Evolutionary conservation across 1,140 invertebrate species (phyloP).

Genomic region (Drosophila mauritiana): DNA sequence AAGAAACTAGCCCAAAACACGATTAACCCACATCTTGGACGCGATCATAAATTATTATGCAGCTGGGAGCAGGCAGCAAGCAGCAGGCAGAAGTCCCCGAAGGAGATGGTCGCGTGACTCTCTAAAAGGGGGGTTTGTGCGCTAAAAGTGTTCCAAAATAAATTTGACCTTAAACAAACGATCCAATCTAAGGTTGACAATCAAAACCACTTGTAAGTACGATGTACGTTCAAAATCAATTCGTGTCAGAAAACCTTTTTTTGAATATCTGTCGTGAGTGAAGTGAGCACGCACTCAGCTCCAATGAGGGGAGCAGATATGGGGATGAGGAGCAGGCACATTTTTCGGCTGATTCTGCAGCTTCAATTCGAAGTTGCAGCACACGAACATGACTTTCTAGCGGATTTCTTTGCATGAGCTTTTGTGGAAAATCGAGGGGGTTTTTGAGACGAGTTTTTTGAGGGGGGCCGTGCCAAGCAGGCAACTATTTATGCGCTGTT

Average conservation of each 20-base stretch:
- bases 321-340: constrained; percentile 52
- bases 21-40: constrained; percentile 85
- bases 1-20: constrained; percentile 82
- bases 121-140: background rate
- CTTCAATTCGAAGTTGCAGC: constrained; percentile 49
- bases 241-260: no score
- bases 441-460: background rate
- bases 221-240: no score
- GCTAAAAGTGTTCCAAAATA: background rate
- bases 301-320: constrained; percentile 25
- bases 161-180: no score
- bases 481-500: constrained; percentile 48
- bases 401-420: constrained; percentile 78
- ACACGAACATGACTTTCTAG: constrained; percentile 83
- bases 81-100: constrained; percentile 18
- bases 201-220: no score
- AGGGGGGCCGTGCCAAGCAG: constrained; percentile 27
- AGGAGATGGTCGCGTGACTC: constrained; percentile 29
- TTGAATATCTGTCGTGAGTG: constrained; percentile 7
- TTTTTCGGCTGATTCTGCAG: constrained; percentile 48
- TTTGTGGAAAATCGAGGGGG: constrained; percentile 38
- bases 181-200: no score
- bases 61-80: constrained; percentile 55
- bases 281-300: constrained; percentile 24
- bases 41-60: constrained; percentile 85